Conservation (phyloP, 2,113 vertebrate genomes). For the Centropus bengalensis region DNA sequence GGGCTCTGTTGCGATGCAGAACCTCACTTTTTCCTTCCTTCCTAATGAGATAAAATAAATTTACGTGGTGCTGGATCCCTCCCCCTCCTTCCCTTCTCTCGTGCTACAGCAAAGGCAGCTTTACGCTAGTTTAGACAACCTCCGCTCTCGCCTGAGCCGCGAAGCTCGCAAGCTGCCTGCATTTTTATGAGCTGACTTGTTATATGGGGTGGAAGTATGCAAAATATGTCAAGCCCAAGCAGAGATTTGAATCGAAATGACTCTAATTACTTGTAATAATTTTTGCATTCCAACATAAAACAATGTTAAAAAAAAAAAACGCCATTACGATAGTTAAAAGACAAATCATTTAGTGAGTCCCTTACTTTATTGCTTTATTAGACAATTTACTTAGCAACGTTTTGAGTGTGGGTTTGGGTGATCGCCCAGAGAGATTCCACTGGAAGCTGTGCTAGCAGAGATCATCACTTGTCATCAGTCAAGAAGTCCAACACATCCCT, state of each 20-base stretch:
- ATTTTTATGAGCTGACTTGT: constrained; percentile 76
- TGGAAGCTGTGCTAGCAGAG: neutral
- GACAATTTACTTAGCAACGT: constrained; percentile 52
- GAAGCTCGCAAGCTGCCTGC: constrained; percentile 49
- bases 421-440: constrained; percentile 53
- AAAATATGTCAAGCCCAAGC: constrained; percentile 74
- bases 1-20: neutral
- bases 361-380: constrained; percentile 66
- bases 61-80: neutral
- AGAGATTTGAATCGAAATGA: constrained; percentile 71
- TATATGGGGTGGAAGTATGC: constrained; percentile 38
- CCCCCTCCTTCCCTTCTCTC: neutral
- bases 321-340: constrained; percentile 71
- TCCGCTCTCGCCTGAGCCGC: neutral
- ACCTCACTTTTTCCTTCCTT: neutral
- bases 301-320: constrained; percentile 53
- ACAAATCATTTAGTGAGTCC: constrained; percentile 70
- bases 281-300: constrained; percentile 77
- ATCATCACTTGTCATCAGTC: constrained; percentile 42
- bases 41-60: constrained; percentile 47
- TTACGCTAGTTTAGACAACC: constrained; percentile 12
- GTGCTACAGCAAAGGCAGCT: constrained; percentile 20
- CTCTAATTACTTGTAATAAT: constrained; percentile 80
- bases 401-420: constrained; percentile 8
- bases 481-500: constrained; percentile 55